Conservation (phyloP, 2,888 invertebrate species). For the Epistrophella euchroma region DNA sequence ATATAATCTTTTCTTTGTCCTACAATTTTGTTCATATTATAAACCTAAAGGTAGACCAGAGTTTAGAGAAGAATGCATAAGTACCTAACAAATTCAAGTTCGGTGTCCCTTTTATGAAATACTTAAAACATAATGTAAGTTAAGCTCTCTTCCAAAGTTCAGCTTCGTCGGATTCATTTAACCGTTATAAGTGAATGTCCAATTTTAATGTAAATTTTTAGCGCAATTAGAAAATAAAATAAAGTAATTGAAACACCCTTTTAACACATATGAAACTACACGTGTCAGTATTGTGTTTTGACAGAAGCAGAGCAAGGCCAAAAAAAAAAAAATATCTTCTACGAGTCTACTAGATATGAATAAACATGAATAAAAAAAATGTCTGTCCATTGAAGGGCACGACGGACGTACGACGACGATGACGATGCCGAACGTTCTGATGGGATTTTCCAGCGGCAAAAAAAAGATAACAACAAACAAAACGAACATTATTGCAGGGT, state of each 20-base stretch:
- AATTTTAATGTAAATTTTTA: too few species aligned
- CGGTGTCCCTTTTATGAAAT: too few species aligned
- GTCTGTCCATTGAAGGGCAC: constrained; percentile 58
- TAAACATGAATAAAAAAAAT: constrained; percentile 51
- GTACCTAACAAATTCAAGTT: too few species aligned
- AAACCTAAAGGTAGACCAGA: too few species aligned
- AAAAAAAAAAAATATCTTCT: background rate
- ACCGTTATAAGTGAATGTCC: too few species aligned
- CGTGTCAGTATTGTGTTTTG: constrained; percentile 46
- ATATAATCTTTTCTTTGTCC: too few species aligned
- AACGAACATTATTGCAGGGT: constrained; percentile 11
- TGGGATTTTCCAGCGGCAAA: constrained; percentile 10
- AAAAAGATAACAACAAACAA: constrained; percentile 22
- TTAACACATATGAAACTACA: constrained; percentile 27
- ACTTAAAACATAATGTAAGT: too few species aligned
- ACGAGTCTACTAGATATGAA: constrained; percentile 9
- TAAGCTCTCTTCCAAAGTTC: too few species aligned
- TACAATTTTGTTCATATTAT: too few species aligned
- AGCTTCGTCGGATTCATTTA: too few species aligned
- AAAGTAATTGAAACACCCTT: constrained; percentile 27
- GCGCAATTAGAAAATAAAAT: too few species aligned
- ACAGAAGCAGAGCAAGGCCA: constrained; percentile 33
- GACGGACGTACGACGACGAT: background rate
- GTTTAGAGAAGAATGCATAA: too few species aligned
- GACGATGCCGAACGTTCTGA: constrained; percentile 11